A percentile compares a stretch with the other conserved stretches of the same genome.
phyloP scores from a whole-genome alignment of 2,888 invertebrate genomes.

The Clepsis dumicolana region DNA sequence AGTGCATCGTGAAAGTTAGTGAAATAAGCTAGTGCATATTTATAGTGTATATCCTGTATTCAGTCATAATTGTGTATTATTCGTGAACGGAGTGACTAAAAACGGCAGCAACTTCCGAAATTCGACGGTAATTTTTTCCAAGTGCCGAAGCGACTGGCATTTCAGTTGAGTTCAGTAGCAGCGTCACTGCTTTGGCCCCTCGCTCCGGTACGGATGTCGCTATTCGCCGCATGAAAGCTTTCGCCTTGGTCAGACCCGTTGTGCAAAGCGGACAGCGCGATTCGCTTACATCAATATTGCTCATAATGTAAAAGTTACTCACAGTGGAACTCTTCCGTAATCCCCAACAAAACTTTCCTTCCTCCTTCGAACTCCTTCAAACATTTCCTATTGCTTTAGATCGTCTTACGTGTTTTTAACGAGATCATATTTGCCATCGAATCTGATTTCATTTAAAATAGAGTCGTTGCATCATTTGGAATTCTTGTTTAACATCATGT shows the following conservation, averaged over 20 bases:
- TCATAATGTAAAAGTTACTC: constrained; percentile 73
- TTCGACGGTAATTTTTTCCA: constrained; percentile 76
- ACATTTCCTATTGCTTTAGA: constrained; percentile 49
- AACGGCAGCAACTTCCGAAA: constrained; percentile 77
- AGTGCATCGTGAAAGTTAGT: constrained; percentile 82
- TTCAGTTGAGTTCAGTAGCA: constrained; percentile 61
- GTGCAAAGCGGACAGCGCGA: constrained; percentile 52
- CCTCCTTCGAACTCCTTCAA: constrained; percentile 58
- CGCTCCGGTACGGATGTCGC: constrained; percentile 60
- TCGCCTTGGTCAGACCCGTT: constrained; percentile 64
- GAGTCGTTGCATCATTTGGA: constrained; percentile 9
- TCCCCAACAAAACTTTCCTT: constrained; percentile 67
- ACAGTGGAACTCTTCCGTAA: constrained; percentile 71
- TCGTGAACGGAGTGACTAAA: constrained; percentile 63
- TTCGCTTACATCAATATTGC: constrained; percentile 68
- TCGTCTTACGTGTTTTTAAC: not conserved
- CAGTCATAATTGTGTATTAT: constrained; percentile 61
- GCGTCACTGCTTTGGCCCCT: constrained; percentile 48
- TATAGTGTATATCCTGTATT: constrained; percentile 56
- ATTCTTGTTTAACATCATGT: not conserved
- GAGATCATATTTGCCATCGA: not conserved
- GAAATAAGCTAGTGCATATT: constrained; percentile 73
- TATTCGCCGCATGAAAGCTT: constrained; percentile 72
- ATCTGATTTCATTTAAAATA: constrained; percentile 2
- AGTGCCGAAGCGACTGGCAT: constrained; percentile 70